These are phyloP conservation scores for Todiramphus saurophagus DNA, from an alignment of 2,113 vertebrate species.

Conservation along the genomic window DNA sequence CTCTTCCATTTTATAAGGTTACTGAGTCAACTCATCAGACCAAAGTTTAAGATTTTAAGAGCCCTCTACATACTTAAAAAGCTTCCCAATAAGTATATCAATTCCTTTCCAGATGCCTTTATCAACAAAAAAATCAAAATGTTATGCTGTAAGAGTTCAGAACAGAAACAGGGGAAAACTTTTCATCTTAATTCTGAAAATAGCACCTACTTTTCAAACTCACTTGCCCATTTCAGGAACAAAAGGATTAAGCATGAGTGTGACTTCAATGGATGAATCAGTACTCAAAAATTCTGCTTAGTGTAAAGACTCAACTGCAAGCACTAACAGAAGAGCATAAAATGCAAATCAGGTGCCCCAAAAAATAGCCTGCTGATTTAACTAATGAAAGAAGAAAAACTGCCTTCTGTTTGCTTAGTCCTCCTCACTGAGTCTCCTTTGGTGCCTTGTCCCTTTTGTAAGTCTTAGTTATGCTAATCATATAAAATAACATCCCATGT, in stretches of 20 bases:
- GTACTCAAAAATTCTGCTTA: not conserved
- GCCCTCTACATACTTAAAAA: not conserved
- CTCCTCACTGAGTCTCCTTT: not conserved
- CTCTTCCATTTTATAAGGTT: constrained; percentile 27
- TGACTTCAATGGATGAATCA: not conserved
- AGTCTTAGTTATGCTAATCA: not conserved
- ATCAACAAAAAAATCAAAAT: not conserved
- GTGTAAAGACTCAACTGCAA: not conserved
- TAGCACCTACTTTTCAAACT: not conserved
- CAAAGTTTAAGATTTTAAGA: constrained; percentile 5
- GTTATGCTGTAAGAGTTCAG: not conserved
- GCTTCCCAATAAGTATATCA: not conserved
- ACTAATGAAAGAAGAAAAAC: not conserved
- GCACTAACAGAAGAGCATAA: not conserved
- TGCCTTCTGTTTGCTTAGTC: not conserved
- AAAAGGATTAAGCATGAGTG: not conserved
- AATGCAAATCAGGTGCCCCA: not conserved
- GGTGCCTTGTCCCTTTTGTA: not conserved
- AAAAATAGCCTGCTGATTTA: not conserved
- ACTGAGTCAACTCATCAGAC: constrained; percentile 1
- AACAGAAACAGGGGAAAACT: not conserved
- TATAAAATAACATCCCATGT: not conserved
- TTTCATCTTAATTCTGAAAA: not conserved
- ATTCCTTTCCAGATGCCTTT: not conserved
- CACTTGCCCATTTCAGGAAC: not conserved